phyloP scores from a whole-genome alignment of 2,113 vertebrate genomes.

The Centropristis striata region DNA sequence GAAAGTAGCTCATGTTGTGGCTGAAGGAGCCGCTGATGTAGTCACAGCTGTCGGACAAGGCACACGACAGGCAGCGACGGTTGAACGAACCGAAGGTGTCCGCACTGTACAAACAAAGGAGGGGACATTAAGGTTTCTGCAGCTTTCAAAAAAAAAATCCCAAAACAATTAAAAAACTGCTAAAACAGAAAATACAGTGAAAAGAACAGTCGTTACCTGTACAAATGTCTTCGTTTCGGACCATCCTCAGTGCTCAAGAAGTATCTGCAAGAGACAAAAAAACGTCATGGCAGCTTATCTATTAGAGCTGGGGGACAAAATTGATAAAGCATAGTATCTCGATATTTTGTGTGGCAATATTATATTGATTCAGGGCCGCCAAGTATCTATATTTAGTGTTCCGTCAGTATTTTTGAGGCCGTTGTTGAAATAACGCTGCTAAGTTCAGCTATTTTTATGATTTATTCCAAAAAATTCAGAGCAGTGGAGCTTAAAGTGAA shows the following conservation, averaged over 20 bases:
- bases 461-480: too few relatives aligned
- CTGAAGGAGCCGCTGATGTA: conserved; percentile 94
- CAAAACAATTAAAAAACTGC: not conserved
- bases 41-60: conserved; percentile 90
- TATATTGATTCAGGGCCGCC: too few relatives aligned
- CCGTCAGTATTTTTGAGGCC: too few relatives aligned
- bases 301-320: too few relatives aligned
- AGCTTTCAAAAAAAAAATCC: not conserved
- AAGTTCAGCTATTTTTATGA: too few relatives aligned
- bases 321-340: too few relatives aligned
- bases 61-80: conserved; percentile 93
- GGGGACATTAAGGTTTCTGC: not conserved
- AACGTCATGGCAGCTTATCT: not conserved
- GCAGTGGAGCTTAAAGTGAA: too few relatives aligned
- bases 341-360: too few relatives aligned
- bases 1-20: conserved; percentile 88
- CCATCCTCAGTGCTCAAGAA: conserved; percentile 96
- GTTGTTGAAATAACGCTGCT: too few relatives aligned
- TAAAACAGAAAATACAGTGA: rapidly evolving
- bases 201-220: conserved; percentile 86
- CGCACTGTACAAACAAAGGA: conserved; percentile 81
- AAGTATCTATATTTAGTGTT: too few relatives aligned
- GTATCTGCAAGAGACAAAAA: conserved; percentile 84
- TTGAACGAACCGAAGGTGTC: conserved; percentile 94
- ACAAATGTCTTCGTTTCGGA: conserved; percentile 92